These are phyloP conservation scores for Cephus pulcher DNA, from an alignment of 2,888 invertebrate genomes.

Conservation along the genomic window DNA sequence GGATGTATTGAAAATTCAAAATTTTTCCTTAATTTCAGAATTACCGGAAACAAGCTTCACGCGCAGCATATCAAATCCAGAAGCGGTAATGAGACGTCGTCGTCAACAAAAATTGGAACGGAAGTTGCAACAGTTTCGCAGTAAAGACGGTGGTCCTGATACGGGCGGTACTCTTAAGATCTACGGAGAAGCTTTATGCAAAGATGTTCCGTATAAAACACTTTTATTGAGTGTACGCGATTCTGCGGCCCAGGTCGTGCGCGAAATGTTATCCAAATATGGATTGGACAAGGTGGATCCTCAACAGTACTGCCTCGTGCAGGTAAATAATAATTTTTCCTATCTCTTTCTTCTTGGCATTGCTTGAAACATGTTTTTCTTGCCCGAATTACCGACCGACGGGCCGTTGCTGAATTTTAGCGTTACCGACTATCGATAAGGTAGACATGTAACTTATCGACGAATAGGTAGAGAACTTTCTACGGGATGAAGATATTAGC, in stretches of 20 bases:
- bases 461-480: neutral
- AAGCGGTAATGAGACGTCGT: constrained; percentile 97
- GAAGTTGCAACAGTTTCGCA: constrained; percentile 95
- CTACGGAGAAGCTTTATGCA: constrained; percentile 95
- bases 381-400: neutral
- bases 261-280: constrained; percentile 97
- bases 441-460: neutral
- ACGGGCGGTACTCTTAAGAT: constrained; percentile 93
- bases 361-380: neutral
- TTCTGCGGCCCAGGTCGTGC: constrained; percentile 90
- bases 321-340: constrained; percentile 72
- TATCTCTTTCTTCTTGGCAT: neutral
- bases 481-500: neutral
- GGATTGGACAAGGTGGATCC: constrained; percentile 92
- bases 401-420: no score
- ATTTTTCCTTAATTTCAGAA: constrained; percentile 71
- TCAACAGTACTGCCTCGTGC: constrained; percentile 92
- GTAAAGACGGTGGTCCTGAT: constrained; percentile 95
- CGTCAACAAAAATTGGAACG: constrained; percentile 97
- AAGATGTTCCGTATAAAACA: constrained; percentile 98
- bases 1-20: neutral
- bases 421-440: neutral
- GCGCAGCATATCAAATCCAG: constrained; percentile 98
- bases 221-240: constrained; percentile 93
- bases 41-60: constrained; percentile 98